Evolutionary conservation across 2,113 vertebrate species (phyloP), one percentile per base, ranked within the genome.

Genomic region (Lates calcarifer): DNA sequence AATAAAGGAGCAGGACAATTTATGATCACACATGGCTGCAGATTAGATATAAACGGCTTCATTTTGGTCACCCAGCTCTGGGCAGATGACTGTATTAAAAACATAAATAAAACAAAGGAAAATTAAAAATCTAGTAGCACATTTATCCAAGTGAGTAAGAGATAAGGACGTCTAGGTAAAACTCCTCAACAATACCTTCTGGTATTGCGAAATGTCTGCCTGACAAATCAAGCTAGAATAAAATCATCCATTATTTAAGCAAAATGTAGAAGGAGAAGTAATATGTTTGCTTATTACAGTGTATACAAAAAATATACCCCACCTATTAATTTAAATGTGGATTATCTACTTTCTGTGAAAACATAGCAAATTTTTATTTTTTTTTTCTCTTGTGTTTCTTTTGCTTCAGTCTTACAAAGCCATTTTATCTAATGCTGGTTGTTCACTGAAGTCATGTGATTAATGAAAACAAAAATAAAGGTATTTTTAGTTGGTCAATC

Each of bases 181-280:
- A 12, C 33, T 77, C 28, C 22, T 28, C 63, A 66, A 63, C 9
- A 43, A 15, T 35, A 20, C 3, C 14, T 18, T 49, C 43, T 45
- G 26, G 12, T 18, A 28, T 8, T 31, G 3, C 53, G 60, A 17
- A 28, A 75, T 22, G 41, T 35, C 24, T 78, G 14, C 2, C 18
- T 12, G 35, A 31, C 18, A 79, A 68, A 55, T 22, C 35, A 57
- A 51, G 22, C 33, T 17, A 33, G 1, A 76, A 51, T n/a, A 61
- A 35, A 77, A 65, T 33, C 15, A 49, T 49, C 17, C 2, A 72
- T 83, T 55, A 55, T 77, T 67, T 18, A 29, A n/a, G 45, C 13
- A 26, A 35, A 65, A 26, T 24, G 33, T 31, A 20, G 10, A 17
- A 62, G 22, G 14, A 11, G 45, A 43, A 67, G n/a, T 0, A 10